Percentiles rank a stretch among this genome's conserved stretches.
These are phyloP conservation scores for Pherbina coryleti DNA, from an alignment of 2,888 invertebrate species.

Conservation along the genomic window DNA sequence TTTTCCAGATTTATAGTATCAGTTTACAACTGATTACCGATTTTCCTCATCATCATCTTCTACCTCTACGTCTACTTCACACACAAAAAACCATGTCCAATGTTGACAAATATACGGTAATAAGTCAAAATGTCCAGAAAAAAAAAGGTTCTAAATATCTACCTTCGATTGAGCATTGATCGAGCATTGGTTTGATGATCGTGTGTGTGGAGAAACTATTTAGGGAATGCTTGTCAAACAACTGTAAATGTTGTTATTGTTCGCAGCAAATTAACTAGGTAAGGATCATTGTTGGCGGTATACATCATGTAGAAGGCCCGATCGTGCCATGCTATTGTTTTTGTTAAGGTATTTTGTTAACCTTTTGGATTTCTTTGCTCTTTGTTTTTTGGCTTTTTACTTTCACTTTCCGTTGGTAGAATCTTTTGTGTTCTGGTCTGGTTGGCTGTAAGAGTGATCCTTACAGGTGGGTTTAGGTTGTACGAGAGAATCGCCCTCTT, in stretches of 20 bases:
- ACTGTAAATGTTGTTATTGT: constrained; percentile 49
- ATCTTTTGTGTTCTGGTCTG: background rate
- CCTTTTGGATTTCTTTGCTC: background rate
- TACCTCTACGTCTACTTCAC: background rate
- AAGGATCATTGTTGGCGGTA: constrained; percentile 1
- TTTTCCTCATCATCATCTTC: constrained; percentile 1
- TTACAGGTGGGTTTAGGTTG: background rate
- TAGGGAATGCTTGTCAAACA: constrained; percentile 49
- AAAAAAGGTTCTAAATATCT: background rate
- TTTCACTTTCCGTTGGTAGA: constrained; percentile 55
- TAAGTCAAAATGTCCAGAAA: constrained; percentile 59
- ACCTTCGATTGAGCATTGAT: constrained; percentile 22
- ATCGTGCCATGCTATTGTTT: background rate
- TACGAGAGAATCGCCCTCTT: background rate
- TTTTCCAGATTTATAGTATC: constrained; percentile 40
- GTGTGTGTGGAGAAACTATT: constrained; percentile 25
- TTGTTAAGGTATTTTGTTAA: constrained; percentile 11
- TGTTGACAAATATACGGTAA: constrained; percentile 67
- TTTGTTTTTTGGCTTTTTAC: constrained; percentile 36
- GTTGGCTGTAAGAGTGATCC: background rate
- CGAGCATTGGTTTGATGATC: constrained; percentile 3
- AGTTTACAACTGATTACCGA: background rate
- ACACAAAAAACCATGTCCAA: constrained; percentile 61
- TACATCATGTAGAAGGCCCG: background rate
- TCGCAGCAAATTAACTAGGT: background rate